A percentile compares a stretch with the other conserved stretches of the same genome.
These are phyloP conservation scores for Artibeus jamaicensis DNA, from an alignment of 2,797 vertebrate species.

Conservation along the genomic window DNA sequence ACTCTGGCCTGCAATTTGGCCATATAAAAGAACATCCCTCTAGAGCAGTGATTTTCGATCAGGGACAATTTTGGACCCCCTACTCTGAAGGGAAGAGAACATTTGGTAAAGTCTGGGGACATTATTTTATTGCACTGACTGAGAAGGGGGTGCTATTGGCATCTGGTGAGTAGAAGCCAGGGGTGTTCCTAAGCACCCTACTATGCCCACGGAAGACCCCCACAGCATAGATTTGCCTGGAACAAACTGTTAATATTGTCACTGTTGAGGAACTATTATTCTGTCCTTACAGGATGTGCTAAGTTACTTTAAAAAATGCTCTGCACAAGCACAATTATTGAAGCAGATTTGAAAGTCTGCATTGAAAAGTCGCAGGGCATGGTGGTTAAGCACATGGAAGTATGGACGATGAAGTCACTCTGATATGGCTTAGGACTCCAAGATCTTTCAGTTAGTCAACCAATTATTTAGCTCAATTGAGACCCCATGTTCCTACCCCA, in stretches of 20 bases:
- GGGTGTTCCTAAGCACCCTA: rapidly evolving
- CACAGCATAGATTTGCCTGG: neutral
- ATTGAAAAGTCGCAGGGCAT: neutral
- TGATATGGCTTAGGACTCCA: neutral
- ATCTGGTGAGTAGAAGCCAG: neutral
- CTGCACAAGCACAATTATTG: neutral
- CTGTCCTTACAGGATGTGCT: neutral
- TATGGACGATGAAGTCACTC: neutral
- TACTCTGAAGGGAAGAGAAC: neutral
- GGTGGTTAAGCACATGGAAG: neutral
- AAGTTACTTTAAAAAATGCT: neutral
- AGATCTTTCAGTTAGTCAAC: neutral
- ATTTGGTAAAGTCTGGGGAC: neutral
- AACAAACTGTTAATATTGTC: neutral
- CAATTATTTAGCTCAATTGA: neutral
- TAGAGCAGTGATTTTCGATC: neutral
- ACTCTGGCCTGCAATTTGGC: neutral
- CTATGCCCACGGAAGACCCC: rapidly evolving
- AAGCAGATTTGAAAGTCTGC: neutral
- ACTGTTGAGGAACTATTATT: neutral
- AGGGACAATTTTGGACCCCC: neutral
- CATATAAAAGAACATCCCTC: neutral
- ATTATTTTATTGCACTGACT: neutral
- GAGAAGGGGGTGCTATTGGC: neutral
- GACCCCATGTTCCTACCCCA: neutral